Evolutionary conservation across 2,113 vertebrate species (phyloP).

Genomic region (Neotoma lepida): DNA sequence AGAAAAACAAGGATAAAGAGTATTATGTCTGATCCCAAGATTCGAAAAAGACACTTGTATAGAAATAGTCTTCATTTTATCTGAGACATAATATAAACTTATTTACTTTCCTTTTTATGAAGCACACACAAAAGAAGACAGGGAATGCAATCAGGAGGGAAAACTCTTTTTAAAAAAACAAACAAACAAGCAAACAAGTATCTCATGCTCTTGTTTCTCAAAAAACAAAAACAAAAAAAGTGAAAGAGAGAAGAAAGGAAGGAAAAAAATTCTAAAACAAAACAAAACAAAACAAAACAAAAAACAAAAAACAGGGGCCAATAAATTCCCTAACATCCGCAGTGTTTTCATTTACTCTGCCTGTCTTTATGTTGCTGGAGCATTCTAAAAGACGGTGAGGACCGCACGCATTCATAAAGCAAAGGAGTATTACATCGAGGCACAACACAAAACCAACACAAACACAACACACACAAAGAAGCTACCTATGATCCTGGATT

Average conservation of each 20-base stretch:
- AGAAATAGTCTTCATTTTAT: slow-evolving; percentile 97
- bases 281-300: slow-evolving; percentile 52
- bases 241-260: slow-evolving; percentile 73
- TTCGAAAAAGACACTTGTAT: slow-evolving; percentile 90
- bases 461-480: slow-evolving; percentile 81
- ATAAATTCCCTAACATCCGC: slow-evolving; percentile 90
- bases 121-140: slow-evolving; percentile 91
- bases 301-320: slow-evolving; percentile 83
- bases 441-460: slow-evolving; percentile 85
- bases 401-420: slow-evolving; percentile 90
- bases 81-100: slow-evolving; percentile 93
- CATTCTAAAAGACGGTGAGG: slow-evolving; percentile 90
- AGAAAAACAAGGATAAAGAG: slow-evolving; percentile 99
- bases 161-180: slow-evolving; percentile 88
- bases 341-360: slow-evolving; percentile 95
- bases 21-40: slow-evolving; percentile 97
- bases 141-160: slow-evolving; percentile 90
- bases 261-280: slow-evolving; percentile 76
- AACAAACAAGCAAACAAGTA: slow-evolving; percentile 82
- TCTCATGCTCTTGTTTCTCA: slow-evolving; percentile 90
- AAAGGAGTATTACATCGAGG: slow-evolving; percentile 87
- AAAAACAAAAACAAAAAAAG: slow-evolving; percentile 70
- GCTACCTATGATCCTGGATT: slow-evolving; percentile 91
- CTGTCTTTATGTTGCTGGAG: slow-evolving; percentile 95
- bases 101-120: slow-evolving; percentile 92